Conservation (phyloP, 2,888 invertebrate genomes). For the Aporophyla lueneburgensis region DNA sequence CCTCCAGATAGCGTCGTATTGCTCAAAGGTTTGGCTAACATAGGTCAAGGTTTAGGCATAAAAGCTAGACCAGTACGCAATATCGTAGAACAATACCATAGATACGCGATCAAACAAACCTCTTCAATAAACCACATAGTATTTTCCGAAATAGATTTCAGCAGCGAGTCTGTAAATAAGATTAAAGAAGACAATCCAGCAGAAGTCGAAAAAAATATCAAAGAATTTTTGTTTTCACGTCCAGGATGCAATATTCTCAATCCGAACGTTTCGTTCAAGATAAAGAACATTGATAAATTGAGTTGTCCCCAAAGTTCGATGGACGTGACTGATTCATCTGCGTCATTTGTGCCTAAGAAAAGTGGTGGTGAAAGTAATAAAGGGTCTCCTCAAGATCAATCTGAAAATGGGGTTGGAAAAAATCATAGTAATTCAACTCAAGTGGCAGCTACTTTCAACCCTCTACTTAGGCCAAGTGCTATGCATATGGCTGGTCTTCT, state of each 20-base stretch:
- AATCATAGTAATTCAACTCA: constrained; percentile 2
- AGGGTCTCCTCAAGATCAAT: constrained; percentile 14
- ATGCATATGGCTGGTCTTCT: constrained; percentile 23
- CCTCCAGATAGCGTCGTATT: constrained; percentile 68
- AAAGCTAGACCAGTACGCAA: constrained; percentile 78
- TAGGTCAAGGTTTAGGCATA: constrained; percentile 81
- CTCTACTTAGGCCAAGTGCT: neutral
- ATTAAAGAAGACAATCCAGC: constrained; percentile 9
- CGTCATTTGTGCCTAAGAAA: neutral
- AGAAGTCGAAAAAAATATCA: constrained; percentile 23
- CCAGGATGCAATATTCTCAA: constrained; percentile 16
- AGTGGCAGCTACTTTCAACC: neutral
- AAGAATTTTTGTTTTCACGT: constrained; percentile 24
- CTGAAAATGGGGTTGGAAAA: neutral
- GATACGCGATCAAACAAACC: constrained; percentile 69
- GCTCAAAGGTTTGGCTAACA: constrained; percentile 78
- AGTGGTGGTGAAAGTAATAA: neutral
- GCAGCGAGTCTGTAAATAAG: neutral
- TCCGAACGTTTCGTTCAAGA: constrained; percentile 9
- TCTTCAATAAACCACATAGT: constrained; percentile 64
- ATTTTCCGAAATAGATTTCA: constrained; percentile 57
- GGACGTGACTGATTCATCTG: neutral
- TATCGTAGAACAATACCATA: constrained; percentile 76
- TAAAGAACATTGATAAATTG: constrained; percentile 42
- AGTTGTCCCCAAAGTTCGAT: neutral